Conservation (phyloP, 2,113 vertebrate species). For the Callopanchax toddi region DNA sequence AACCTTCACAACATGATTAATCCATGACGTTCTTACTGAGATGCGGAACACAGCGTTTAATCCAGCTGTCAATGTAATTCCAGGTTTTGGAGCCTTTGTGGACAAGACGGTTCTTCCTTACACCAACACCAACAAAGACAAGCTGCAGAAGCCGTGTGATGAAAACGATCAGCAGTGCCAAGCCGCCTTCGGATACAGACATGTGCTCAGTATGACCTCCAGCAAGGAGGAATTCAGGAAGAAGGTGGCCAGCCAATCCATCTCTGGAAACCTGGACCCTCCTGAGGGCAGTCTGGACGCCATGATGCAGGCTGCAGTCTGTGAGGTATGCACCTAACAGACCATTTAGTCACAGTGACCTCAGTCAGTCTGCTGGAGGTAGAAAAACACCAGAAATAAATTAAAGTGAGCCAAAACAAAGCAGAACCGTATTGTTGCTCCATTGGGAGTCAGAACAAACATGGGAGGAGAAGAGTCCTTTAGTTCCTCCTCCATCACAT, state of each 20-base stretch:
- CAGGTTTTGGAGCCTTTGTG: slow-evolving; percentile 96
- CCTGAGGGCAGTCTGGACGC: slow-evolving; percentile 95
- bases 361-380: too few relatives aligned
- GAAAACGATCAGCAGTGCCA: slow-evolving; percentile 80
- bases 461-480: too few relatives aligned
- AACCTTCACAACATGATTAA: too few relatives aligned
- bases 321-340: slow-evolving; percentile 76
- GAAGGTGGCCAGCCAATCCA: slow-evolving; percentile 82
- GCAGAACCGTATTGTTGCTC: too few relatives aligned
- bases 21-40: too few relatives aligned
- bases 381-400: too few relatives aligned
- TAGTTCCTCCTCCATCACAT: too few relatives aligned
- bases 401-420: too few relatives aligned
- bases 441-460: too few relatives aligned
- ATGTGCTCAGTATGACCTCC: slow-evolving; percentile 88
- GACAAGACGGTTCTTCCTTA: slow-evolving; percentile 96
- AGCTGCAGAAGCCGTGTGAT: slow-evolving; percentile 88
- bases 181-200: slow-evolving; percentile 89
- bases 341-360: too few relatives aligned
- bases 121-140: slow-evolving; percentile 90
- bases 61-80: background rate
- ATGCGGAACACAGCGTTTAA: too few relatives aligned
- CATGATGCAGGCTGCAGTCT: slow-evolving; percentile 95
- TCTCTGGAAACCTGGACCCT: slow-evolving; percentile 94
- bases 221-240: slow-evolving; percentile 56